phyloP scores from a whole-genome alignment of 2,797 vertebrate species.

The Aselliscus stoliczkanus region DNA sequence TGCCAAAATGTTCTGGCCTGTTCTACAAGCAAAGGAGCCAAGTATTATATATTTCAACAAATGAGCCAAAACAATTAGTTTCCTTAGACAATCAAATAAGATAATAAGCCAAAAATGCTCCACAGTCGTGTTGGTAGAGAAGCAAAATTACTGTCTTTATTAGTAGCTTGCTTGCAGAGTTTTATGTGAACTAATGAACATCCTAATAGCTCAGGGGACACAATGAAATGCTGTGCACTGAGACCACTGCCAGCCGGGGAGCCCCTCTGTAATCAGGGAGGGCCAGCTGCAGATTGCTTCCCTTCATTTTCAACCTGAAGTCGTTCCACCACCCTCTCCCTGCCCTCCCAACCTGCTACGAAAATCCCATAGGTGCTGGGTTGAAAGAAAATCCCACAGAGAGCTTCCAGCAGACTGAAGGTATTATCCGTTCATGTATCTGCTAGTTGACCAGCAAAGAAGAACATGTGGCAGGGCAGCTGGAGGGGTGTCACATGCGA shows the following conservation, averaged over 20 bases:
- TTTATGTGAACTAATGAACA: conserved; percentile 35
- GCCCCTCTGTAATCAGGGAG: not conserved
- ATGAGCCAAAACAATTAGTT: conserved; percentile 68
- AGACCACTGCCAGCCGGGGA: not conserved
- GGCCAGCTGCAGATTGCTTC: not conserved
- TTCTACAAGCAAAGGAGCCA: conserved; percentile 63
- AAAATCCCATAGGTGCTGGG: not conserved
- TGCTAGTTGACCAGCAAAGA: conserved; percentile 5
- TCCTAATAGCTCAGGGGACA: not conserved
- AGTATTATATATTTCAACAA: conserved; percentile 64
- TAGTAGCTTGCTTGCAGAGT: conserved; percentile 45
- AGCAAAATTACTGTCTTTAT: conserved; percentile 48
- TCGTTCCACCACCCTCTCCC: not conserved
- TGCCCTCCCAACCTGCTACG: not conserved
- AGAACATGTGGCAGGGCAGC: not conserved
- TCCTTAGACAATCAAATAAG: conserved; percentile 66
- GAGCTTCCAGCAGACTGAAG: not conserved
- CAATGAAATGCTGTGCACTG: not conserved
- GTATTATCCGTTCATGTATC: not conserved
- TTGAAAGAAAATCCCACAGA: conserved; percentile 11
- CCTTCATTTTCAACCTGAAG: conserved; percentile 1
- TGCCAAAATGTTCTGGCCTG: conserved; percentile 53
- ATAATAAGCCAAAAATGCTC: conserved; percentile 60
- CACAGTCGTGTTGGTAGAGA: conserved; percentile 51
- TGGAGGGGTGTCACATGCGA: not conserved